Evolutionary conservation across 1,140 invertebrate genomes (phyloP).

Genomic region (Riptortus pedestris): DNA sequence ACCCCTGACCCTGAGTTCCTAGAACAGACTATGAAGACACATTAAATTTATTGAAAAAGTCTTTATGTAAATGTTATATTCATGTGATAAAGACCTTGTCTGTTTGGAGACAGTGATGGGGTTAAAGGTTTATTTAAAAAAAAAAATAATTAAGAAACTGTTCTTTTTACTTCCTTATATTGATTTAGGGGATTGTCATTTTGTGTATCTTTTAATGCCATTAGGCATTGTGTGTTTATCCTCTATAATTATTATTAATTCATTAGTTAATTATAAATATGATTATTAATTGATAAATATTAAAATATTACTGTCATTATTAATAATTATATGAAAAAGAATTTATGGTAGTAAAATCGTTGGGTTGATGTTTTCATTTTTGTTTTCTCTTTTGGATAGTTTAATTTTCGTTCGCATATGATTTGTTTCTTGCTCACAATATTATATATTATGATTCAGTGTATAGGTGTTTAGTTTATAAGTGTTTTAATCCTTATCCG

Average conservation of each 20-base stretch:
- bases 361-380: slow-evolving; percentile 18
- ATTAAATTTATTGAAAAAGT: not conserved
- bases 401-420: slow-evolving; percentile 13
- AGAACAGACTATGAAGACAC: not conserved
- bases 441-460: slow-evolving; percentile 3
- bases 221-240: not conserved
- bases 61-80: slow-evolving; percentile 4
- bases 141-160: too few relatives aligned
- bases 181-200: not conserved
- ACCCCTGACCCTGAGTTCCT: not conserved
- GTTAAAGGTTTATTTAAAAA: too few relatives aligned
- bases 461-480: slow-evolving; percentile 14
- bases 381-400: slow-evolving; percentile 15
- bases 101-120: too few relatives aligned
- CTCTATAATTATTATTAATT: not conserved
- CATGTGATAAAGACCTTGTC: too few relatives aligned
- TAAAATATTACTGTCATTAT: slow-evolving; percentile 1
- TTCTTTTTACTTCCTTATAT: too few relatives aligned
- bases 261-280: slow-evolving; percentile 15
- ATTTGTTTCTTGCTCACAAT: slow-evolving; percentile 14
- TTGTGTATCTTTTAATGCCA: not conserved
- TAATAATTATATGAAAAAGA: not conserved
- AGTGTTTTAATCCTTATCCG: not conserved
- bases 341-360: slow-evolving; percentile 13
- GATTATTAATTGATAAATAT: slow-evolving; percentile 7